Base-by-base conservation (phyloP, 2,113 vertebrate genomes). In the Oreochromis niloticus region DNA sequence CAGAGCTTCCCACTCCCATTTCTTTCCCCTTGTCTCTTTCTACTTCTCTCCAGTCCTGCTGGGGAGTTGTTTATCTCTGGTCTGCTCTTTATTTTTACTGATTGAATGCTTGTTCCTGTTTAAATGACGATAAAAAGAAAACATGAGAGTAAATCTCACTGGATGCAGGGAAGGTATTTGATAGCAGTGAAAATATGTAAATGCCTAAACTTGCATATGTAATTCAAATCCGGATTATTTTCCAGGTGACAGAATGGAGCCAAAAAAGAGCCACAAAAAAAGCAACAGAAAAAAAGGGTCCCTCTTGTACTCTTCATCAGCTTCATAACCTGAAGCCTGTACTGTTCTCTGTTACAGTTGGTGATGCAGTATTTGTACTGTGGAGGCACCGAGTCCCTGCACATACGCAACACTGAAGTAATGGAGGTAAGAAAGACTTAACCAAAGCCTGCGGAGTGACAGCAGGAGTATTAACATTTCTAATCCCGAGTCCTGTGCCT, bases 341-440 rank as follows among this genome's bases (percentile, higher is more conserved):
- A 4, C 27, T 88, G 13, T 10, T 91, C 19, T 93, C 43, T 91
- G 54, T 95, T 94, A 50, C 95, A 97, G 97, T 13, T 96, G 93
- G 95, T 97, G 52, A 96, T 97, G 96, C 96, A 97, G 96, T 97
- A 97, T 83, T 94, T 97, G 46, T 97, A 97, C 92, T 96, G 93
- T 7, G 96, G 97, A 79, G 96, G 96, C 82, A 95, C 96, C 0
- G 96, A 97, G 87, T 91, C 93, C 14, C 78, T 97, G 88, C 95
- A 97, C 91, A 97, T 97, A 88, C 96, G 96, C 88, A 97, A 97
- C 94, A 96, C 95, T 34, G 96, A 97, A 87, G 95, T 96, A 3
- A 96, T 97, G 96, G 96, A 97, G 96, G 97, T 97, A 94, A 90
- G 90, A 19, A 16, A n/a, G 57, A 46, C 48, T 54, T 22, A 73